Evolutionary conservation across 2,888 invertebrate genomes (phyloP).

Genomic region (Caradrina clavipalpis): DNA sequence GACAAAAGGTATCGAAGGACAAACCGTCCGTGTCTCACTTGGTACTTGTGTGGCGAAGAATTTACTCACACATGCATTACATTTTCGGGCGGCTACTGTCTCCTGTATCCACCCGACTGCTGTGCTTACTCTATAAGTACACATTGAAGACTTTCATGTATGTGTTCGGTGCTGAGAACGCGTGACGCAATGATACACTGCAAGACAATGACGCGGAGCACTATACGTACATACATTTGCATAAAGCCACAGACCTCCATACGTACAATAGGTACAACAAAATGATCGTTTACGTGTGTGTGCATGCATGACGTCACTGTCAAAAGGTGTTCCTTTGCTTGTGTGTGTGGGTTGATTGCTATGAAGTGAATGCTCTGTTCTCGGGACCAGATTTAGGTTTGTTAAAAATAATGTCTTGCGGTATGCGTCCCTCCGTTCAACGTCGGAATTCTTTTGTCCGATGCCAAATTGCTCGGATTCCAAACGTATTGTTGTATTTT

Average conservation of each 20-base stretch:
- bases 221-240: conserved; percentile 41
- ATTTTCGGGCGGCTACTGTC: neutral
- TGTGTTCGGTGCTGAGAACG: neutral
- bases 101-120: too few relatives aligned
- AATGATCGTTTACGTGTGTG: neutral
- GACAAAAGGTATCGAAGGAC: conserved; percentile 62
- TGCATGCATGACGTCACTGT: conserved; percentile 18
- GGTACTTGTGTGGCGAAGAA: conserved; percentile 39
- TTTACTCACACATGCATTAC: conserved; percentile 18
- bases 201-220: conserved; percentile 28
- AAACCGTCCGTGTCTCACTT: conserved; percentile 44
- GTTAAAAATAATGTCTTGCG: conserved; percentile 59
- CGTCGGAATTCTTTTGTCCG: conserved; percentile 51
- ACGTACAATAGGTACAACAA: neutral
- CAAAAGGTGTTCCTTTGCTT: conserved; percentile 4
- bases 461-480: conserved; percentile 44
- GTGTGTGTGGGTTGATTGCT: conserved; percentile 56
- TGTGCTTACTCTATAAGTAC: too few relatives aligned
- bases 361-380: conserved; percentile 31
- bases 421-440: conserved; percentile 34
- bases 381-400: conserved; percentile 45
- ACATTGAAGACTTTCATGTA: conserved; percentile 18
- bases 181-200: conserved; percentile 21
- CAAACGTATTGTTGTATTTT: conserved; percentile 41
- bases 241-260: conserved; percentile 11